Base-by-base conservation (phyloP, 2,113 vertebrate species). In the Serinus canaria region DNA sequence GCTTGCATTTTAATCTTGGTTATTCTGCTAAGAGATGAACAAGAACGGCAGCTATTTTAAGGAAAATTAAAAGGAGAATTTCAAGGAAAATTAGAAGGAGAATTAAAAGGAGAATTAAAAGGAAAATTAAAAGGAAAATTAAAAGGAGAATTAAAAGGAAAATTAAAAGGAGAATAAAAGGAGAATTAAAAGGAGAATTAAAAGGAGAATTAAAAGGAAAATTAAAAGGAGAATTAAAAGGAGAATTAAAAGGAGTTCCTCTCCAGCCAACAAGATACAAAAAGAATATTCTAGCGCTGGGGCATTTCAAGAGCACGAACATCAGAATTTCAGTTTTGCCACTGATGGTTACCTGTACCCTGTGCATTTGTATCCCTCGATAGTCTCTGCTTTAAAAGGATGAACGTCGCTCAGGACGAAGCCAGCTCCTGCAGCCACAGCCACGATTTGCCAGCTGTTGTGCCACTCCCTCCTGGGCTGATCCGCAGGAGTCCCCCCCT, bases 361-460 rank as follows among this genome's bases (percentile, higher is more conserved):
- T 15, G 99, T 99, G 95, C 99, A 98, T 84, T 97, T 98, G 96
- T 99, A 99, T 46, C 98, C 98, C 23, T 82, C 93, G 91, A 98
- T 91, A 50, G 95, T 90, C 69, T 98, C 97, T 94, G 88, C 96
- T 73, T 94, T 94, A 78, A 99, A 99, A 23, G 98, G 98, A 63
- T 60, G 97, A 72, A 99, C 94, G 1, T 98, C 56, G 55, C 97
- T 99, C 66, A 99, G 95, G 96, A 99, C 94, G 22, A 99, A 98
- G 4, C 98, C 98, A 3, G 99, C 99, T 52, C 96, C 98, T 3
- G 99, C 98, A 77, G 99, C 99, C 99, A 99, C 98, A 27, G 99
- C 98, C 84, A 98, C 98, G 28, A 98, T 98, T 96, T 99, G 99
- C 99, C 99, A 99, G 96, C 99, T 99, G 98, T 99, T 99, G 97